Evolutionary conservation across 2,888 invertebrate genomes (phyloP), one percentile per base, ranked within the genome.

Genomic region (Philereme transversata): DNA sequence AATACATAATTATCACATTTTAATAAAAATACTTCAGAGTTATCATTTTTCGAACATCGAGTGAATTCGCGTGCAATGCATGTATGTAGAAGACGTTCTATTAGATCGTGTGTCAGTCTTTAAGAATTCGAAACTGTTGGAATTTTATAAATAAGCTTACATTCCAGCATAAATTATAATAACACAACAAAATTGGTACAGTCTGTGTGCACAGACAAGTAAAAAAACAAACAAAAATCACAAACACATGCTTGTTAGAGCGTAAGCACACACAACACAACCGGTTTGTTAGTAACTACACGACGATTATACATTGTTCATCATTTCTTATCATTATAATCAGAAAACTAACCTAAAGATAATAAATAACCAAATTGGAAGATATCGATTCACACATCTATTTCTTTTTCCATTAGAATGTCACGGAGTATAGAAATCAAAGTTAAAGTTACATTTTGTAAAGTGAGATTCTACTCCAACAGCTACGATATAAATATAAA

Each of bases 161-260:
- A 89, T 88, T 91, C 89, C 91, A 91, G 90, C 91, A 91, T 91
- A 90, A 90, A 90, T 91, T 90, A 91, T 82, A 85, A 80, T 61
- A 76, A 82, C 80, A 83, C 73, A 78, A 79, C 69, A 80, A 69
- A 77, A 79, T 78, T 77, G 79, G 79, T 82, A 80, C 77, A 73
- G 75, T 73, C 75, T 69, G 75, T 75, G 69, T 59, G 57, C 46
- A 60, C 73, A 71, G 70, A 64, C 65, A 50, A 56, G 52, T 58
- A 55, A 56, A 62, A 55, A 57, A 62, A 62, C 70, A 71, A 76
- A 83, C 83, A 72, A 74, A 81, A 87, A 83, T 82, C 85, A 86
- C 88, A 91, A 90, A 91, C 91, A 86, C 91, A 90, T 90, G 88
- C 89, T 87, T 88, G 90, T 91, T 91, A 91, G 87, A 79, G 81